Base-by-base conservation (phyloP, 2,888 invertebrate species). In the Tuberolachnus salignus region DNA sequence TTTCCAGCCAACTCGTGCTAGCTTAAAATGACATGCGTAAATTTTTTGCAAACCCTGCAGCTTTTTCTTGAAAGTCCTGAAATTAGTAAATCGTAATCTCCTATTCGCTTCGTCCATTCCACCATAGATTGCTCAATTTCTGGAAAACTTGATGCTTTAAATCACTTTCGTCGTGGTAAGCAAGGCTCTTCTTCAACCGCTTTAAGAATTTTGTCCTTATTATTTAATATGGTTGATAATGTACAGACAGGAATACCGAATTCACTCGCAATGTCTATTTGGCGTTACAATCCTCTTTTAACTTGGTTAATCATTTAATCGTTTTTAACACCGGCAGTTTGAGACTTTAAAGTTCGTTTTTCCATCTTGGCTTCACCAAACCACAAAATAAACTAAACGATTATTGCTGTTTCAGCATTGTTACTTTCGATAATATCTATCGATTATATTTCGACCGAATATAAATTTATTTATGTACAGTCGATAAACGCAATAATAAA, bases 121-220 rank as follows among this genome's bases (percentile, higher is more conserved):
- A 26, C 49, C 66, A 49, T 49, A 66, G 66, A 23, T 49, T 66
- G 49, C 66, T 67, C n/a, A 51, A 51, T 67, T 67, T 67, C 51
- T 67, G 67, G 51, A 51, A 67, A 67, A 67, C 51, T 69, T 53
- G 53, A 69, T 53, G 67, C 67, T 69, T 69, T 69, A 69, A 69
- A 69, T 69, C 51, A 53, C 19, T 69, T 69, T 9, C 34, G 53
- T n/a, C 67, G 53, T 69, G 53, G 53, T 69, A 53, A 69, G 8
- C 53, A 69, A 1, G 34, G 34, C 10, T 19, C 53, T 69, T 69
- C 67, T 53, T 53, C 34, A 69, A 69, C 67, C 53, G 67, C 67
- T 69, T 69, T 69, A 53, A 69, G 53, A 53, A 53, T 69, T 51
- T 69, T 42, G 19, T 53, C 67, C 53, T 34, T 34, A 53, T 67